These are phyloP conservation scores for Rotaria socialis DNA, from an alignment of 2,888 invertebrate species.

Conservation along the genomic window DNA sequence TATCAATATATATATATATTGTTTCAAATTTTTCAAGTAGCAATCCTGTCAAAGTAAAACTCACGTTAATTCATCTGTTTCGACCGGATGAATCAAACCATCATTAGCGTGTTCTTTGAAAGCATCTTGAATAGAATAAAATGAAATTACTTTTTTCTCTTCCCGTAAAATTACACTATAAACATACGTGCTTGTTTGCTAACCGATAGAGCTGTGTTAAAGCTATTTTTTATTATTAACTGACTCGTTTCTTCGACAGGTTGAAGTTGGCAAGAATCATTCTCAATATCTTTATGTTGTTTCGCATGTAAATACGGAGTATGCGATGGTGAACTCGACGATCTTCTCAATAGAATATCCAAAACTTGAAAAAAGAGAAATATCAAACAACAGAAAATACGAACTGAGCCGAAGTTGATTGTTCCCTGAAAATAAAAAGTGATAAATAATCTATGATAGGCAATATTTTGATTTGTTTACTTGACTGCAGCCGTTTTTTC, in stretches of 20 bases:
- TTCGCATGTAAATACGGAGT: neutral
- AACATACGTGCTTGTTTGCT: neutral
- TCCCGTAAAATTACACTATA: neutral
- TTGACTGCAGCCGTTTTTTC: neutral
- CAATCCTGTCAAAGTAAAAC: neutral
- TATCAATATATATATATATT: too few species aligned
- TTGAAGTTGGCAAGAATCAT: neutral
- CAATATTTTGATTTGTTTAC: neutral
- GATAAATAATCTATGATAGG: neutral
- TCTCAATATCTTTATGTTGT: neutral
- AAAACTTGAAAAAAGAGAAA: neutral
- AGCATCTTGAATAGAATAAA: neutral
- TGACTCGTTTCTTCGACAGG: neutral
- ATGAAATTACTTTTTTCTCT: neutral
- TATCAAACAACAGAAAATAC: neutral
- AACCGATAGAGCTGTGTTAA: neutral
- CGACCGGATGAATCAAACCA: neutral
- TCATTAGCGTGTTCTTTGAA: neutral
- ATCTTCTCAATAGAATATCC: neutral
- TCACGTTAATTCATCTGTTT: neutral
- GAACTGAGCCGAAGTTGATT: neutral
- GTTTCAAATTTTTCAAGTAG: too few species aligned
- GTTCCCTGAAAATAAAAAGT: neutral
- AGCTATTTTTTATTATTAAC: neutral
- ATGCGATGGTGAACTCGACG: neutral